A percentile compares a stretch with the other conserved stretches of the same genome.
These are phyloP conservation scores for Parazoanthus darwini DNA, from an alignment of 92 coral and sea anemone genomes.

Conservation along the genomic window DNA sequence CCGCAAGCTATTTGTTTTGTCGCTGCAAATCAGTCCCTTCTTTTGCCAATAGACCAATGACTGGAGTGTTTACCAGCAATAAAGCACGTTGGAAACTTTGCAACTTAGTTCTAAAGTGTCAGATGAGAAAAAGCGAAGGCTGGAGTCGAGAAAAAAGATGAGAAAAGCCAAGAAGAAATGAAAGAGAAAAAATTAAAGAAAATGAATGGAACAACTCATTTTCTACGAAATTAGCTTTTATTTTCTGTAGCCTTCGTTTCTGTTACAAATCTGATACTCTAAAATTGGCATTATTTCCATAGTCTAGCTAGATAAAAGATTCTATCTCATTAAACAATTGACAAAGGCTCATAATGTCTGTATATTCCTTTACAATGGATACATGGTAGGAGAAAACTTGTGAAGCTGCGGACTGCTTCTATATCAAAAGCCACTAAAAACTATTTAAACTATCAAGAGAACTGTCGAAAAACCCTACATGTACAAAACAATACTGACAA, in stretches of 20 bases:
- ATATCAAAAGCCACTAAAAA: not conserved
- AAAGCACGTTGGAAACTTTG: not conserved
- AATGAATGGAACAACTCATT: not conserved
- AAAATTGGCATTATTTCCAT: constrained; percentile 25
- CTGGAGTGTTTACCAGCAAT: too few species aligned
- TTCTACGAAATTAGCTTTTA: constrained; percentile 27
- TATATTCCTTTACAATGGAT: constrained; percentile 7
- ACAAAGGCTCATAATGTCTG: not conserved
- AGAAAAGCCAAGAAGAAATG: constrained; percentile 7
- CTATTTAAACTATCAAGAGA: not conserved
- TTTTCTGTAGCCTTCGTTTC: constrained; percentile 33
- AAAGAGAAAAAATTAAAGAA: not conserved
- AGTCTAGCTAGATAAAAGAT: constrained; percentile 9
- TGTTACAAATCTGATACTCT: constrained; percentile 36
- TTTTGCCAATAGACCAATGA: too few species aligned
- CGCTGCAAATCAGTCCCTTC: too few species aligned
- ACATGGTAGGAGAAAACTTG: not conserved
- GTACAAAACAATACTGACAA: not conserved
- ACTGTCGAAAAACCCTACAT: not conserved
- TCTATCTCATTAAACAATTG: not conserved
- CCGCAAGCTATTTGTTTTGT: too few species aligned
- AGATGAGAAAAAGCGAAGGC: constrained; percentile 28
- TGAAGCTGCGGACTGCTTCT: not conserved
- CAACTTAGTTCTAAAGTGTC: constrained; percentile 11
- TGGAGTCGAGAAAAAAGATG: not conserved